A percentile compares a stretch with the other conserved stretches of the same genome.
Evolutionary conservation across 2,888 invertebrate species (phyloP).

Genomic region (Cryptocephalus moraei): DNA sequence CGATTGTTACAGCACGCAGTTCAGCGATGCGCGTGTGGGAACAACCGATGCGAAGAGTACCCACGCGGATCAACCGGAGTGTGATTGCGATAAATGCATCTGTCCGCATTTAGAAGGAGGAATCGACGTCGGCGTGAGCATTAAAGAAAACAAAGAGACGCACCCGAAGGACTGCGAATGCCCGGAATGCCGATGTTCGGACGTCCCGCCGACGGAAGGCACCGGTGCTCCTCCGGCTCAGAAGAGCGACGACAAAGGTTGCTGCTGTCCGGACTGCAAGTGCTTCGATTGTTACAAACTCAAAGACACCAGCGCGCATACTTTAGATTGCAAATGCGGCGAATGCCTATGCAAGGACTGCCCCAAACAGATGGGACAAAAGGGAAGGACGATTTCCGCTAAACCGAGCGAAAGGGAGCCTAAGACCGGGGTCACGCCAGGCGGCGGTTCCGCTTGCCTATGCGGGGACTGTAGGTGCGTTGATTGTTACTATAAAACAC

Average conservation of each 20-base stretch:
- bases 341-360: constrained; percentile 9
- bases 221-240: not conserved
- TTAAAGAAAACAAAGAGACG: constrained; percentile 4
- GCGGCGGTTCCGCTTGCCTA: not conserved
- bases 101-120: constrained; percentile 3
- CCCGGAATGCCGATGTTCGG: constrained; percentile 7
- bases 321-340: constrained; percentile 4
- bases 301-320: not conserved
- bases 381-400: not conserved
- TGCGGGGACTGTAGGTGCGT: constrained; percentile 1
- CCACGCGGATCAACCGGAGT: constrained; percentile 3
- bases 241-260: constrained; percentile 2
- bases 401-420: not conserved
- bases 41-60: not conserved
- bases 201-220: not conserved
- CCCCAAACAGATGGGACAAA: not conserved
- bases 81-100: constrained; percentile 5
- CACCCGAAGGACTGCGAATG: constrained; percentile 14
- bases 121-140: constrained; percentile 1
- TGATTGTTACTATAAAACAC: not conserved
- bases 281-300: constrained; percentile 2
- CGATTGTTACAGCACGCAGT: constrained; percentile 2
- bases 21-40: too few species aligned
- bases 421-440: not conserved
- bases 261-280: constrained; percentile 7